Conservation (phyloP, 2,888 invertebrate species). For the Ectobius pallidus region DNA sequence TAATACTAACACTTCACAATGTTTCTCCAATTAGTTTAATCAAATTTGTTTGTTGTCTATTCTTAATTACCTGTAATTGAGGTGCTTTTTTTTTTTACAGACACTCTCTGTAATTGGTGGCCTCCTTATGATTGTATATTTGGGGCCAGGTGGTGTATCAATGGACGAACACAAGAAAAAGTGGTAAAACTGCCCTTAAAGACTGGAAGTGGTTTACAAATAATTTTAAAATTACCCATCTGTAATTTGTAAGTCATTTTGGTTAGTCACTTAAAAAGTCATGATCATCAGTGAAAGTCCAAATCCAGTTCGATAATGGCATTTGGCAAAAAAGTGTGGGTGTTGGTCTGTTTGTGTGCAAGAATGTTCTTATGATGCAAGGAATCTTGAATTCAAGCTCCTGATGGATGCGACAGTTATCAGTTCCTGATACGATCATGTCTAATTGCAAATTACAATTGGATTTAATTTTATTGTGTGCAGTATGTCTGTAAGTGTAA, state of each 20-base stretch:
- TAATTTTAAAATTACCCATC: neutral
- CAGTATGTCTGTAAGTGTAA: too few relatives aligned
- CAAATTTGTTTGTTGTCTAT: too few relatives aligned
- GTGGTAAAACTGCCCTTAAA: conserved; percentile 67
- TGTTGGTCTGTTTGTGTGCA: neutral
- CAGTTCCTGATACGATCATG: neutral
- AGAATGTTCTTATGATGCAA: neutral
- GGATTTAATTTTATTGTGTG: too few relatives aligned
- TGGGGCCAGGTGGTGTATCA: conserved; percentile 98
- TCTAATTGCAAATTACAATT: too few relatives aligned
- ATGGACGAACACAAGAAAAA: conserved; percentile 99
- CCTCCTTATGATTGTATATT: conserved; percentile 94
- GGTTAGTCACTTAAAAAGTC: neutral
- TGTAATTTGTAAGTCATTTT: neutral
- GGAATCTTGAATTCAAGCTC: neutral
- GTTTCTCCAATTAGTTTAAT: too few relatives aligned
- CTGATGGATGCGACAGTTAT: neutral
- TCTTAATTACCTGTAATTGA: too few relatives aligned
- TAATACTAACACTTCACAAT: too few relatives aligned
- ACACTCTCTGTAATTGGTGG: conserved; percentile 99
- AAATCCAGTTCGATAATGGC: neutral
- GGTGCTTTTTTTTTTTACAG: conserved; percentile 73
- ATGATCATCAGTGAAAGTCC: neutral
- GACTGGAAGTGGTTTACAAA: neutral
- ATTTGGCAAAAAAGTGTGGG: neutral